Evolutionary conservation across 2,888 invertebrate genomes (phyloP), one percentile per base, ranked within the genome.

Genomic region (Synergus gifuensis): DNA sequence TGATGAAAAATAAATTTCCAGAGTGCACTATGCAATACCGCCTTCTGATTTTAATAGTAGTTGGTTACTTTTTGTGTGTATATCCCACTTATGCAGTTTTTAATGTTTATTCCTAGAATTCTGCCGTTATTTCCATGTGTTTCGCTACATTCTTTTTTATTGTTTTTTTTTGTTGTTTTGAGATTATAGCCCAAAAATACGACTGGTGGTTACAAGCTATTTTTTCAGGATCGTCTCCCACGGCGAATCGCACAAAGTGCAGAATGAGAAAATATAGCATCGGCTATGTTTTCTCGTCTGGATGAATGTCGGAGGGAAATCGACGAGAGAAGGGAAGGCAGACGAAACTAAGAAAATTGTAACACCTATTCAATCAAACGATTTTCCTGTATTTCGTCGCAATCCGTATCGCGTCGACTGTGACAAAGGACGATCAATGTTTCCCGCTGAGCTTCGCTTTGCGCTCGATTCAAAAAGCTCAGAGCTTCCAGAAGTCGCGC

Each of bases 161-260:
- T 79, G 82, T 80, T 82, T 79, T 79, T 81, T 77, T 60, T 81
- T 79, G 58, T 81, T 81, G 82, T 84, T 84, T 86, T 89, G 91
- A 91, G 91, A 91, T 91, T 91, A 89, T 89, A 89, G 83, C 85
- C 88, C 87, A 88, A 90, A 90, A 90, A 91, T 91, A 91, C 91
- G 89, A 91, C 89, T 91, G 90, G 91, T 89, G 91, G 91, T 91
- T 91, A 91, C 91, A 91, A 89, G 88, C 88, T 89, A 87, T 89
- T 89, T 89, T 89, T 88, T 88, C 79, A 82, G 63, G 40, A 58
- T 76, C 73, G 73, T 73, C 73, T 73, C 54, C 54, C 73, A 73
- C 54, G 73, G 54, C 73, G 73, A 28, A 73, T 49, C 73, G 73
- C 54, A 54, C 36, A 54, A 54, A 54, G 28, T 54, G 12, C 49